These are phyloP conservation scores for Austrolebias charrua DNA, from an alignment of 2,797 vertebrate species.

Conservation along the genomic window DNA sequence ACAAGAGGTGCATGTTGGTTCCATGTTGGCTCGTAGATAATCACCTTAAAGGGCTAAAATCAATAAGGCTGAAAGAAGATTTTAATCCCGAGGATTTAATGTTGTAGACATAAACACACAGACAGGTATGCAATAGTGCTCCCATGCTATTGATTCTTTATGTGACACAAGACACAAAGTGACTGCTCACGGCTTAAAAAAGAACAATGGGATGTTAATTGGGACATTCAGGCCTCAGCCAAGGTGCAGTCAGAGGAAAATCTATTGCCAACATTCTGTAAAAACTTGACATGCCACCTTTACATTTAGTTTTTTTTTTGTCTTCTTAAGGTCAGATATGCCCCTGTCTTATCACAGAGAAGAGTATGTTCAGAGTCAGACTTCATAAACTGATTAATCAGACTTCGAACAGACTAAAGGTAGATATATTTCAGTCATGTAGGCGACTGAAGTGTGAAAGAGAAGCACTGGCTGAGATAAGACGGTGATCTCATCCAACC, in stretches of 20 bases:
- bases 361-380: background rate
- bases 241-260: background rate
- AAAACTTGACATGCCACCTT: background rate
- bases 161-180: constrained; percentile 13
- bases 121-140: background rate
- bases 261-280: background rate
- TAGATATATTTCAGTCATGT: constrained; percentile 24
- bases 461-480: constrained; percentile 28
- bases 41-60: no score
- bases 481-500: constrained; percentile 17
- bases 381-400: constrained; percentile 10
- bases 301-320: background rate
- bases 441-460: constrained; percentile 36
- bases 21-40: no score
- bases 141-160: constrained; percentile 8
- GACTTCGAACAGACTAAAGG: constrained; percentile 20
- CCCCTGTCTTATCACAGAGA: background rate
- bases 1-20: no score
- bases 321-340: background rate
- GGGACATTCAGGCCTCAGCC: constrained; percentile 1
- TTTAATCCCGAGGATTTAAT: no score
- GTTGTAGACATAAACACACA: background rate
- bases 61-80: no score
- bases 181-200: constrained; percentile 5
- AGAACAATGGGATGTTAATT: constrained; percentile 4